Evolutionary conservation across 1,140 invertebrate species (phyloP).

Genomic region (Bicyclus anynana): DNA sequence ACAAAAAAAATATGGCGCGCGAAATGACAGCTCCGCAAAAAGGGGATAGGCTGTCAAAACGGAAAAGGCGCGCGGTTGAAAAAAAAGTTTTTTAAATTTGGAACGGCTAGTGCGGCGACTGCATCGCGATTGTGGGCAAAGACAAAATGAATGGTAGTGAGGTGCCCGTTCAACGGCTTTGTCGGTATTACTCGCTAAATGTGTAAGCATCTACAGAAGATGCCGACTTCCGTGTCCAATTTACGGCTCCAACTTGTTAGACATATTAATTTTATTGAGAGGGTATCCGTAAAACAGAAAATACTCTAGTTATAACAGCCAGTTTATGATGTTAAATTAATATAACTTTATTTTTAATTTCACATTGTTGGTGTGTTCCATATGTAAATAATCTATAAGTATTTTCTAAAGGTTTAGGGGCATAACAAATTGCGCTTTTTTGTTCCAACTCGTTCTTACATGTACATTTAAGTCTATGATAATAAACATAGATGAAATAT

Average conservation of each 20-base stretch:
- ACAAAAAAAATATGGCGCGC: conserved; percentile 36
- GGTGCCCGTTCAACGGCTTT: conserved; percentile 60
- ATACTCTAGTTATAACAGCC: no score
- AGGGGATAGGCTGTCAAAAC: conserved; percentile 26
- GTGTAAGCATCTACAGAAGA: neutral
- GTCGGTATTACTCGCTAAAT: conserved; percentile 39
- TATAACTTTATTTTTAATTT: no score
- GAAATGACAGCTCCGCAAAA: conserved; percentile 35
- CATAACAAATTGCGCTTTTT: no score
- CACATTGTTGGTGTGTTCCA: no score
- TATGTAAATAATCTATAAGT: no score
- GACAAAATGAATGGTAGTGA: conserved; percentile 61
- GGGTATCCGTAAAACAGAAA: no score
- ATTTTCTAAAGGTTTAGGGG: no score
- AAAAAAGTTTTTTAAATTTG: conserved; percentile 35
- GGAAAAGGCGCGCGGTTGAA: conserved; percentile 29
- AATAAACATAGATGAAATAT: no score
- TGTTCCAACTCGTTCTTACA: no score
- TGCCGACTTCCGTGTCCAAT: neutral
- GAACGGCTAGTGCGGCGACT: conserved; percentile 54
- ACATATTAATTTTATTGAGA: no score
- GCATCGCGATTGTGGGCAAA: conserved; percentile 56
- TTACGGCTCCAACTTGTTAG: neutral
- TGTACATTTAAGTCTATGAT: no score
- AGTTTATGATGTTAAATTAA: no score